Percentiles rank a stretch among this genome's conserved stretches.
These are phyloP conservation scores for Theristicus caerulescens DNA, from an alignment of 2,113 vertebrate genomes.

Conservation along the genomic window DNA sequence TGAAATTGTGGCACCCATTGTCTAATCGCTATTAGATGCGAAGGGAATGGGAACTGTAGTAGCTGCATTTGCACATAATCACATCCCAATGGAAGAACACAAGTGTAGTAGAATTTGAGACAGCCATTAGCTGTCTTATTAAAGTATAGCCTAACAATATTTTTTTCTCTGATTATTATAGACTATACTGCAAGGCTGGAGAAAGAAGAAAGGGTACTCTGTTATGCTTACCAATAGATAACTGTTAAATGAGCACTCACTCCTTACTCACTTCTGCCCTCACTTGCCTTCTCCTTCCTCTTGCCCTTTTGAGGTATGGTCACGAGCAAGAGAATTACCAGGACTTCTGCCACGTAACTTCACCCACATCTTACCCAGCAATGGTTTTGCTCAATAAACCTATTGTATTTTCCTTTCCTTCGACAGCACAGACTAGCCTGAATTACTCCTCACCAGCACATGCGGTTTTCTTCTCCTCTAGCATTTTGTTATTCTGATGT, in stretches of 20 bases:
- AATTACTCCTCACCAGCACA: background rate
- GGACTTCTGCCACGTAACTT: background rate
- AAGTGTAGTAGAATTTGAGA: background rate
- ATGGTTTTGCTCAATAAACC: background rate
- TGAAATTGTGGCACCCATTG: background rate
- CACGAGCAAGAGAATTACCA: background rate
- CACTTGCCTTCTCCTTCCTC: background rate
- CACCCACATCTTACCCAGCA: background rate
- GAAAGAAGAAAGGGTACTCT: background rate
- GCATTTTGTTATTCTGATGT: background rate
- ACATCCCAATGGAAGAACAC: background rate
- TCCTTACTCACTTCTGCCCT: background rate
- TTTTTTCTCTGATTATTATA: background rate
- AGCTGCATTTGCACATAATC: background rate
- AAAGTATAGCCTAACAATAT: background rate
- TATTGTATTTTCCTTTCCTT: background rate
- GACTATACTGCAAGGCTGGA: background rate
- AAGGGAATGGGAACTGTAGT: background rate
- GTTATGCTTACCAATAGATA: background rate
- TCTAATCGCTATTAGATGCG: background rate
- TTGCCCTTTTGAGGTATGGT: background rate
- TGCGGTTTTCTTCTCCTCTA: background rate
- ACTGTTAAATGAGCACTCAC: background rate
- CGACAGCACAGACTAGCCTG: background rate
- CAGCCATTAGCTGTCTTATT: background rate